Conservation (phyloP, 2,888 invertebrate species). For the Glyphotaelius pellucidus region DNA sequence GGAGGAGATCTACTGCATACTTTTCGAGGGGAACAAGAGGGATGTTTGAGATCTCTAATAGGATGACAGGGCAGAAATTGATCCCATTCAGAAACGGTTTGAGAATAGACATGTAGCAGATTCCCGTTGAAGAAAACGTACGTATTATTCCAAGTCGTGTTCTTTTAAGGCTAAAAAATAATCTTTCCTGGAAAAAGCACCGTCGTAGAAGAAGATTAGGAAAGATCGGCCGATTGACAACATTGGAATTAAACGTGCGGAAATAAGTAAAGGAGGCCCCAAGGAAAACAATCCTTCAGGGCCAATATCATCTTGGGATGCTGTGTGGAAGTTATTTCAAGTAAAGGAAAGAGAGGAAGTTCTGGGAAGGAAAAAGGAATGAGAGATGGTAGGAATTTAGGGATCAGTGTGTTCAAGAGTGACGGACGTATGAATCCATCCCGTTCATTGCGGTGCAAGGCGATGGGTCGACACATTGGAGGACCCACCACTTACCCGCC, state of each 20-base stretch:
- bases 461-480: too few species aligned
- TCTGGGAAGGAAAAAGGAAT: too few species aligned
- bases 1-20: background rate
- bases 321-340: too few species aligned
- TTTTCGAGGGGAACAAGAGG: background rate
- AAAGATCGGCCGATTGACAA: background rate
- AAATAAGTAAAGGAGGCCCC: background rate
- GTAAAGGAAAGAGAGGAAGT: too few species aligned
- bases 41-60: slow-evolving; percentile 4
- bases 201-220: background rate
- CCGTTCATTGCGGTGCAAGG: too few species aligned
- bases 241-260: background rate
- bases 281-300: too few species aligned
- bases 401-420: too few species aligned
- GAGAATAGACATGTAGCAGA: background rate
- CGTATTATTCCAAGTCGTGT: background rate
- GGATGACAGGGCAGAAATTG: slow-evolving; percentile 26
- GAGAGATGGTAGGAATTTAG: too few species aligned
- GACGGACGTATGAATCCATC: too few species aligned
- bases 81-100: background rate
- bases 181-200: background rate
- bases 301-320: too few species aligned
- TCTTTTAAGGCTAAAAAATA: background rate
- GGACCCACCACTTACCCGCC: too few species aligned
- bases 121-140: background rate